phyloP scores from a whole-genome alignment of 1,140 invertebrate species.

The Nephila pilipes region DNA sequence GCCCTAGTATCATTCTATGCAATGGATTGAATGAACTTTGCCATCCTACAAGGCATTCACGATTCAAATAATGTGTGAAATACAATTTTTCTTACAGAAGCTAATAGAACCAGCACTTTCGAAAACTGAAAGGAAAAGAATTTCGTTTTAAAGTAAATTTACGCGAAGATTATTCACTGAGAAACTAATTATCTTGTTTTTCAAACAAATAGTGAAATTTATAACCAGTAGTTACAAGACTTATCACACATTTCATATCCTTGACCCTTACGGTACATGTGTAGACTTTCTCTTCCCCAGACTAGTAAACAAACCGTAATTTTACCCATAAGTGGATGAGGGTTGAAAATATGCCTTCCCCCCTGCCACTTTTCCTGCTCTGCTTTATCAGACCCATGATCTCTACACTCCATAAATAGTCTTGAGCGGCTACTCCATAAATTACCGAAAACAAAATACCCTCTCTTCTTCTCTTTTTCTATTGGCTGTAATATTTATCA shows the following conservation, averaged over 20 bases:
- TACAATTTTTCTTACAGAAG: no score
- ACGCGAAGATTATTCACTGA: no score
- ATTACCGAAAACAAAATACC: constrained; percentile 26
- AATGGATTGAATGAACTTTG: no score
- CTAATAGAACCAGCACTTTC: no score
- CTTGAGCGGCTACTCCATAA: constrained; percentile 39
- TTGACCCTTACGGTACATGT: not conserved
- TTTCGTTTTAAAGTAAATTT: no score
- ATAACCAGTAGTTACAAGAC: not conserved
- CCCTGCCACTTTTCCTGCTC: not conserved
- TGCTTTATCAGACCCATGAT: not conserved
- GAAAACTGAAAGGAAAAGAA: no score
- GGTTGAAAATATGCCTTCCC: not conserved
- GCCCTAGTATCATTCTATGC: no score
- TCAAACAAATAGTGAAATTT: not conserved
- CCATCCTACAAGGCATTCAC: no score
- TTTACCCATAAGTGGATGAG: not conserved
- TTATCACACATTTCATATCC: not conserved
- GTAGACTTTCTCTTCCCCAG: no score
- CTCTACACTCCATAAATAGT: constrained; percentile 22
- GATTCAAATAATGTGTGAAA: no score
- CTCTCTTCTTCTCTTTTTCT: not conserved
- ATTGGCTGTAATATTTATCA: not conserved
- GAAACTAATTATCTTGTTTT: no score
- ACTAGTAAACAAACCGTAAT: constrained; percentile 18